Percentiles rank a stretch among this genome's conserved stretches.
Evolutionary conservation across 2,888 invertebrate species (phyloP).

Genomic region (Agrochola litura): DNA sequence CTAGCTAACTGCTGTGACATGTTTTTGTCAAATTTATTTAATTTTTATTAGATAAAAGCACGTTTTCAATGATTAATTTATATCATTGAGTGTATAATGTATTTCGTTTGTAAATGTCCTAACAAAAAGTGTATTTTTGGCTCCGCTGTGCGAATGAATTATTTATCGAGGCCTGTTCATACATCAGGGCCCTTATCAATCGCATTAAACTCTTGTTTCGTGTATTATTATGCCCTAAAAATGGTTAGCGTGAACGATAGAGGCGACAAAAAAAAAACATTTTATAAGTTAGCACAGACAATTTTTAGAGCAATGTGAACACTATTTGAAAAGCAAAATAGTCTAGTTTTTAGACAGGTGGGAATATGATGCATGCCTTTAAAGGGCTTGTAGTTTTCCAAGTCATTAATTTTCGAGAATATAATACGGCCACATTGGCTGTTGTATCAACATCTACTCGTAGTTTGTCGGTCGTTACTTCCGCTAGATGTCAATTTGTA

Average conservation of each 20-base stretch:
- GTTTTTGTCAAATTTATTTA: conserved; percentile 73
- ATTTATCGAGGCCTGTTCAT: conserved; percentile 75
- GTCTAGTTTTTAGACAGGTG: conserved; percentile 67
- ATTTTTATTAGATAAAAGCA: conserved; percentile 74
- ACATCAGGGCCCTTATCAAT: conserved; percentile 70
- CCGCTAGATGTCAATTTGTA: conserved; percentile 59
- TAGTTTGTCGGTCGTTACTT: conserved; percentile 44
- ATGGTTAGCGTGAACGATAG: conserved; percentile 74
- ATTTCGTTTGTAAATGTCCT: conserved; percentile 67
- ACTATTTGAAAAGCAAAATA: conserved; percentile 70
- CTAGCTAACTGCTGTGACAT: conserved; percentile 62
- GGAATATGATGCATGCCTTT: conserved; percentile 58
- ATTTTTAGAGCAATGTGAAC: conserved; percentile 73
- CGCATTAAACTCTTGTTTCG: conserved; percentile 69
- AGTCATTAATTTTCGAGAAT: conserved; percentile 48
- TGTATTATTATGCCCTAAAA: conserved; percentile 84
- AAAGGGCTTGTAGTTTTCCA: conserved; percentile 47
- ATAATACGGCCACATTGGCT: conserved; percentile 16
- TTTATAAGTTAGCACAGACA: conserved; percentile 69
- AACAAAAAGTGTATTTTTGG: conserved; percentile 71
- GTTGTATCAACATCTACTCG: conserved; percentile 31
- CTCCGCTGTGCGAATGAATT: conserved; percentile 73
- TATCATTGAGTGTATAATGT: conserved; percentile 61
- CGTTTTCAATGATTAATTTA: conserved; percentile 72
- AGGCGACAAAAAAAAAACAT: conserved; percentile 73